These are phyloP conservation scores for Rhodinocichla rosea DNA, from an alignment of 2,113 vertebrate species.

Conservation along the genomic window DNA sequence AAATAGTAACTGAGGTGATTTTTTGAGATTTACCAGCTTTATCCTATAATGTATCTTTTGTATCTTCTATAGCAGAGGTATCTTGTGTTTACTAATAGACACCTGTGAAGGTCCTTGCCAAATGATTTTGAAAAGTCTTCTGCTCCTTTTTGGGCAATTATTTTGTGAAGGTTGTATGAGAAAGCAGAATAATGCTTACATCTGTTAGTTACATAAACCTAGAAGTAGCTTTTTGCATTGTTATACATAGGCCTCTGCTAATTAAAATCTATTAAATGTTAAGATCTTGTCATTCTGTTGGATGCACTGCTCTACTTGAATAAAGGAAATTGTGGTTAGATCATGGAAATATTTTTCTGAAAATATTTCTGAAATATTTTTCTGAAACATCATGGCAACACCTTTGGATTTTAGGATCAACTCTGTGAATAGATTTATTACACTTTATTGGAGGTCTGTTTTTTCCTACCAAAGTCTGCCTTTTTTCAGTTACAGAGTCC, in stretches of 20 bases:
- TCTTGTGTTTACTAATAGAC: neutral
- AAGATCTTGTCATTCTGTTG: neutral
- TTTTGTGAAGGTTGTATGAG: neutral
- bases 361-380: neutral
- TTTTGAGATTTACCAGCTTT: neutral
- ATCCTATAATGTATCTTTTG: neutral
- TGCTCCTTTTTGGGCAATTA: neutral
- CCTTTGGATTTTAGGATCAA: neutral
- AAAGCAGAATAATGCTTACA: neutral
- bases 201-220: neutral
- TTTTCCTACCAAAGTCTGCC: neutral
- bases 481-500: neutral
- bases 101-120: neutral
- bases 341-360: neutral
- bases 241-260: neutral
- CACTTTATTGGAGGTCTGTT: neutral
- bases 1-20: neutral
- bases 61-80: neutral
- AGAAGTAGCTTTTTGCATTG: neutral
- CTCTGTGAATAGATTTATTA: neutral
- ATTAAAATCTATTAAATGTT: neutral
- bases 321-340: neutral
- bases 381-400: neutral
- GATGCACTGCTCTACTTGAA: neutral
- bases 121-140: neutral